Conservation (phyloP, 35 echinoderm and acorn worm species). For the Heliocidaris erythrogramma region DNA sequence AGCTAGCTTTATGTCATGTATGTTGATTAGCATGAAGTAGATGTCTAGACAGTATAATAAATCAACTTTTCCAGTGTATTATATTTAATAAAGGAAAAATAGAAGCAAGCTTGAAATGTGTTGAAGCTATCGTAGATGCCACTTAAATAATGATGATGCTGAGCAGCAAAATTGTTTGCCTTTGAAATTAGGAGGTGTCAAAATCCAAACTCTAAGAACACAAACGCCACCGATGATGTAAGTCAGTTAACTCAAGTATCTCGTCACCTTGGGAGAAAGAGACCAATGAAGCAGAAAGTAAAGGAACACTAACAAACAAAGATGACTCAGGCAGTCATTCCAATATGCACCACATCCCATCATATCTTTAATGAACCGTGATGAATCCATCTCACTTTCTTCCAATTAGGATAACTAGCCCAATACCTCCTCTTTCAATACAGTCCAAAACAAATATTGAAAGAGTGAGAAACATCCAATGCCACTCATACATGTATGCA, state of each 20-base stretch:
- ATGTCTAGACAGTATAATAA: background rate
- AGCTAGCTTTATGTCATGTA: too few relatives aligned
- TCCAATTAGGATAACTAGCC: background rate
- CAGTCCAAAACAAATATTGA: background rate
- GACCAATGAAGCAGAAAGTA: background rate
- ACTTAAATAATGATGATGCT: background rate
- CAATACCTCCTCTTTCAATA: background rate
- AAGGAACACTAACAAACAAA: background rate
- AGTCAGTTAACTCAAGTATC: background rate
- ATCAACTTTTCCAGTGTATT: background rate
- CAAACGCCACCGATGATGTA: background rate
- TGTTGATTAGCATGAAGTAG: background rate
- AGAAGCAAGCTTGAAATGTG: background rate
- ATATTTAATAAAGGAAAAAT: background rate
- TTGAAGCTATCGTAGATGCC: background rate
- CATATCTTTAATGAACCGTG: background rate
- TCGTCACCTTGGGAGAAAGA: background rate
- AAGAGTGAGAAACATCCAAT: background rate
- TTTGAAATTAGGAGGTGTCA: background rate
- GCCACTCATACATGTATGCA: background rate
- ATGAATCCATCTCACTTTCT: background rate
- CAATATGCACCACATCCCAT: constrained; percentile 1
- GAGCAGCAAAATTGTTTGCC: background rate
- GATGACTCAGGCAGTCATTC: constrained; percentile 21
- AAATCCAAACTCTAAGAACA: background rate